Evolutionary conservation across 2,113 vertebrate genomes (phyloP).

Genomic region (Peucedramus taeniatus): DNA sequence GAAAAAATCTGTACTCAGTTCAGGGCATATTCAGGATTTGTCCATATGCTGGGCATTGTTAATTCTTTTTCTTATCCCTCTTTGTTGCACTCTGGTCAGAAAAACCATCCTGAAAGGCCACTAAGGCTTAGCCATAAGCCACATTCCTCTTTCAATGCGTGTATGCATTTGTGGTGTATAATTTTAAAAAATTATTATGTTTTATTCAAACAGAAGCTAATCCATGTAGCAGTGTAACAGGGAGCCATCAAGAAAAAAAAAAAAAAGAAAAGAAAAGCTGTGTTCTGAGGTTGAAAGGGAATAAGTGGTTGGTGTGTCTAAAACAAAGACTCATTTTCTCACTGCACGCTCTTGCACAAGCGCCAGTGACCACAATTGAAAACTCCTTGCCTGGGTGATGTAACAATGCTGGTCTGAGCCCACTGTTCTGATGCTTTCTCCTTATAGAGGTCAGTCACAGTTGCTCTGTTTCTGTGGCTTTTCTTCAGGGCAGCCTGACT

Average conservation of each 20-base stretch:
- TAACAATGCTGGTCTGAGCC: not conserved
- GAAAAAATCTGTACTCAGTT: not conserved
- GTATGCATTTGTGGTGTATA: not conserved
- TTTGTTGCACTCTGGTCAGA: not conserved
- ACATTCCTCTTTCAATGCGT: not conserved
- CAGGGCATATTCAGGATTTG: not conserved
- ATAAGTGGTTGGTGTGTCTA: not conserved
- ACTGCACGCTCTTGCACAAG: not conserved
- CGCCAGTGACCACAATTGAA: not conserved
- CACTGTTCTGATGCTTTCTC: not conserved
- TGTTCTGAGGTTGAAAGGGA: not conserved
- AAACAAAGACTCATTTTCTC: slow-evolving; percentile 10
- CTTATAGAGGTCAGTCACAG: not conserved
- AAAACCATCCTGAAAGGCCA: not conserved
- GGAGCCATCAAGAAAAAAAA: not conserved
- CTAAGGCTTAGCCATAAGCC: not conserved
- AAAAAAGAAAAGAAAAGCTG: too few relatives aligned
- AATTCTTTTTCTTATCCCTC: not conserved
- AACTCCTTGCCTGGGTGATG: not conserved
- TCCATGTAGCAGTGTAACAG: not conserved
- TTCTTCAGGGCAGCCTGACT: not conserved
- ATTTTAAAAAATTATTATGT: not conserved
- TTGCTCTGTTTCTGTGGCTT: not conserved
- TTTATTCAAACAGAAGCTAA: not conserved
- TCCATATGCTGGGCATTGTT: not conserved